phyloP scores from a whole-genome alignment of 2,797 vertebrate species.

The Dermochelys coriacea region DNA sequence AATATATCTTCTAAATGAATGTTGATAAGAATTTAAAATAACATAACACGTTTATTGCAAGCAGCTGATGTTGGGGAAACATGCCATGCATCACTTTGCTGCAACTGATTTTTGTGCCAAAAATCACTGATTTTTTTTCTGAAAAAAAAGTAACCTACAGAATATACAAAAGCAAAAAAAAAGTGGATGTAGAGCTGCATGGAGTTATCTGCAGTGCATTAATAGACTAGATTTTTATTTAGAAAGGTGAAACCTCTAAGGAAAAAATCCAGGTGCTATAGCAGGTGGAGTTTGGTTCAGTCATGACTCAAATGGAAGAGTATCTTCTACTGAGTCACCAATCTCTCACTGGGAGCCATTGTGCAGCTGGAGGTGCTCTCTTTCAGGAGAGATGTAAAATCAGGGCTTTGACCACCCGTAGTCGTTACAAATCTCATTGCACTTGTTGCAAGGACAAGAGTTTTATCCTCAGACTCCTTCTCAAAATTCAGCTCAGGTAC shows the following conservation, averaged over 20 bases:
- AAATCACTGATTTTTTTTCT: not conserved
- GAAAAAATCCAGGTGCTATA: slow-evolving; percentile 6
- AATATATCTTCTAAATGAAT: not conserved
- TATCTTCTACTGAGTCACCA: too few species aligned
- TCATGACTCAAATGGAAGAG: too few species aligned
- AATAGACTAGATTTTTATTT: slow-evolving; percentile 47
- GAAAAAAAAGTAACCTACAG: slow-evolving; percentile 16
- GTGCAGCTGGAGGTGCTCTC: slow-evolving; percentile 35
- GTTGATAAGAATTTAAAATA: not conserved
- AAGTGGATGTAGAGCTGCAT: not conserved
- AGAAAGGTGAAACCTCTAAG: slow-evolving; percentile 54
- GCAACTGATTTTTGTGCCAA: not conserved
- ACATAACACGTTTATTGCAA: not conserved
- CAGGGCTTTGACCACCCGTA: slow-evolving; percentile 59
- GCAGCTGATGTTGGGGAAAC: not conserved
- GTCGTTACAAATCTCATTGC: slow-evolving; percentile 66
- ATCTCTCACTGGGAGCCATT: slow-evolving; percentile 32
- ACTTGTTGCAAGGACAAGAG: not conserved
- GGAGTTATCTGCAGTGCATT: slow-evolving; percentile 38
- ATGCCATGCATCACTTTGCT: not conserved
- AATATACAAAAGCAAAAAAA: slow-evolving; percentile 24
- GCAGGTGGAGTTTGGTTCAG: slow-evolving; percentile 60
- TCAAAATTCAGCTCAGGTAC: not conserved
- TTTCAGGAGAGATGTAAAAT: slow-evolving; percentile 62
- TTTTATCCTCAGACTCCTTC: not conserved